phyloP scores from a whole-genome alignment of 1,140 invertebrate genomes.

The Cataglyphis hispanica region DNA sequence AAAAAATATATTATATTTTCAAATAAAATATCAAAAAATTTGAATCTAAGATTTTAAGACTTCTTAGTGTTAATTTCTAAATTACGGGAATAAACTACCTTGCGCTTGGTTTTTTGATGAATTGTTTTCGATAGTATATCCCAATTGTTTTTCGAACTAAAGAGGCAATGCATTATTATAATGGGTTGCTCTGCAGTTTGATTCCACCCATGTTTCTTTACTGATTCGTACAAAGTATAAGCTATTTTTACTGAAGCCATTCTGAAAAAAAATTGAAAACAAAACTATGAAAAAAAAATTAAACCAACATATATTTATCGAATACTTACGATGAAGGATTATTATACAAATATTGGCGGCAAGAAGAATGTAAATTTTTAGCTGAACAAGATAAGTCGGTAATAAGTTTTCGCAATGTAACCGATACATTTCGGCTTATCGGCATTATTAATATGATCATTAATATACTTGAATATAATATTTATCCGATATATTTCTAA shows the following conservation, averaged over 20 bases:
- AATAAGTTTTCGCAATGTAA: neutral
- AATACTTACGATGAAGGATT: constrained; percentile 10
- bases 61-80: neutral
- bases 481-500: neutral
- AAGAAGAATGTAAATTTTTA: constrained; percentile 33
- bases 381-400: neutral
- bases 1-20: constrained; percentile 23
- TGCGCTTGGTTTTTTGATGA: constrained; percentile 88
- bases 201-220: constrained; percentile 74
- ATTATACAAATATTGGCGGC: constrained; percentile 22
- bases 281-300: neutral
- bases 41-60: constrained; percentile 20
- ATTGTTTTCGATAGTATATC: constrained; percentile 92
- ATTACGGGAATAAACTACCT: constrained; percentile 83
- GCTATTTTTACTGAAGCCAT: constrained; percentile 86
- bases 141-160: constrained; percentile 96
- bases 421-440: constrained; percentile 19
- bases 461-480: neutral
- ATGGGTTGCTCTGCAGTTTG: constrained; percentile 87
- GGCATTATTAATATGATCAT: constrained; percentile 1
- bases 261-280: constrained; percentile 38
- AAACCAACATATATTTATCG: neutral
- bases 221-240: constrained; percentile 87
- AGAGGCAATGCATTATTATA: constrained; percentile 94
- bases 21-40: neutral